Percentiles rank a stretch among this genome's conserved stretches.
These are phyloP conservation scores for Hycleus cichorii DNA, from an alignment of 1,140 invertebrate species.

Conservation along the genomic window DNA sequence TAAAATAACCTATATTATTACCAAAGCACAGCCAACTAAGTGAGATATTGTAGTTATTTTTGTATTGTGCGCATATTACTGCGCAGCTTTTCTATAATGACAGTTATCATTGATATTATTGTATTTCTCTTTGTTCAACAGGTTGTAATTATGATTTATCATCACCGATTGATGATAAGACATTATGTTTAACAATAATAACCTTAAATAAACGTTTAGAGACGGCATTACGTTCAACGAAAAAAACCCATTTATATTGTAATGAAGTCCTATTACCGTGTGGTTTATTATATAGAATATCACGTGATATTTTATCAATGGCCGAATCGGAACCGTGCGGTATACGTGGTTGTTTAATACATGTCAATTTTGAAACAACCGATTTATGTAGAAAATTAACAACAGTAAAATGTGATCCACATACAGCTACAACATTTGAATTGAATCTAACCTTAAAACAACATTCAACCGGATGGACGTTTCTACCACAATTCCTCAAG, in stretches of 20 bases:
- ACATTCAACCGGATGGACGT: slow-evolving; percentile 70
- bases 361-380: slow-evolving; percentile 64
- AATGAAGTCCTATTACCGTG: slow-evolving; percentile 74
- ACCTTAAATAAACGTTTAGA: slow-evolving; percentile 64
- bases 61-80: too few species aligned
- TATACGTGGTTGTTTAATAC: slow-evolving; percentile 66
- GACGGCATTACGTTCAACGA: slow-evolving; percentile 65
- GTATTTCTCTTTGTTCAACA: too few species aligned
- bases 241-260: slow-evolving; percentile 66
- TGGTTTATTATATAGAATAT: slow-evolving; percentile 65
- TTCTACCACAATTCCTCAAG: slow-evolving; percentile 78
- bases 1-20: too few species aligned
- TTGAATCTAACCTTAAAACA: slow-evolving; percentile 75
- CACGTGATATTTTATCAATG: slow-evolving; percentile 66
- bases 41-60: too few species aligned
- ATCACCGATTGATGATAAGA: not conserved
- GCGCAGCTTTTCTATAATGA: too few species aligned
- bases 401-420: slow-evolving; percentile 69
- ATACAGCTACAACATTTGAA: slow-evolving; percentile 77
- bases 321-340: slow-evolving; percentile 81
- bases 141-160: too few species aligned
- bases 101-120: too few species aligned
- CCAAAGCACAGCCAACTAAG: too few species aligned
- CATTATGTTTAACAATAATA: slow-evolving; percentile 26
- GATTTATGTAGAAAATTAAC: slow-evolving; percentile 52